Evolutionary conservation across 2,888 invertebrate genomes (phyloP).

Genomic region (Zygaena filipendulae): DNA sequence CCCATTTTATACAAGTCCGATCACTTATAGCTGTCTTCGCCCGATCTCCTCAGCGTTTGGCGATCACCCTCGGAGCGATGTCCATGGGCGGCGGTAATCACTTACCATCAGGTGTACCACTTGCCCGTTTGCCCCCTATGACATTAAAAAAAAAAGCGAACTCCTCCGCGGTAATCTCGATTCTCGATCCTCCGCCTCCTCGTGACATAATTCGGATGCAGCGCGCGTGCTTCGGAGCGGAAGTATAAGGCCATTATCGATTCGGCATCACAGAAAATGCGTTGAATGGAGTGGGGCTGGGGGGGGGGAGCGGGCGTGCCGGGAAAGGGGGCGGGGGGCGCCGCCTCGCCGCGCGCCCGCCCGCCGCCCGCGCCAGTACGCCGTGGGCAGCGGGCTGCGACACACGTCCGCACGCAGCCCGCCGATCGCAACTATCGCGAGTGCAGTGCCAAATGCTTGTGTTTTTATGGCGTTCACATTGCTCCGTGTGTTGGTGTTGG

Average conservation of each 20-base stretch:
- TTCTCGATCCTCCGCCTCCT: too few relatives aligned
- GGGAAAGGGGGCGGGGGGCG: conserved; percentile 20
- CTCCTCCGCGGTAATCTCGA: too few relatives aligned
- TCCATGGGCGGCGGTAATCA: too few relatives aligned
- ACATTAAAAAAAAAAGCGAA: too few relatives aligned
- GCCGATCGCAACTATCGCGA: conserved; percentile 49
- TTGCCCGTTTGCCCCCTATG: too few relatives aligned
- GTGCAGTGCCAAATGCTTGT: conserved; percentile 75
- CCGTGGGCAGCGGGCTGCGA: conserved; percentile 52
- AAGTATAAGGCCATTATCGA: conserved; percentile 67
- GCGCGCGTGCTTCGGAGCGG: conserved; percentile 57
- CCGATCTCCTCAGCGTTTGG: too few relatives aligned
- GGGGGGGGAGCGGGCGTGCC: conserved; percentile 20
- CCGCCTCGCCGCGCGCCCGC: conserved; percentile 17
- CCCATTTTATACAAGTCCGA: too few relatives aligned
- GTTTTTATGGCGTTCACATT: conserved; percentile 84
- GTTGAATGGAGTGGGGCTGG: conserved; percentile 56
- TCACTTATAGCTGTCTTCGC: too few relatives aligned
- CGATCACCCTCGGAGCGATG: too few relatives aligned
- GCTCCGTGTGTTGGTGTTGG: conserved; percentile 73
- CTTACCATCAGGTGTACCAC: too few relatives aligned
- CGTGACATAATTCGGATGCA: conserved; percentile 52
- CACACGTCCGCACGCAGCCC: conserved; percentile 55
- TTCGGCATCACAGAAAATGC: conserved; percentile 66
- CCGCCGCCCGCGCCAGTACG: conserved; percentile 33